phyloP scores from a whole-genome alignment of 2,113 vertebrate genomes.

The Chauna torquata region DNA sequence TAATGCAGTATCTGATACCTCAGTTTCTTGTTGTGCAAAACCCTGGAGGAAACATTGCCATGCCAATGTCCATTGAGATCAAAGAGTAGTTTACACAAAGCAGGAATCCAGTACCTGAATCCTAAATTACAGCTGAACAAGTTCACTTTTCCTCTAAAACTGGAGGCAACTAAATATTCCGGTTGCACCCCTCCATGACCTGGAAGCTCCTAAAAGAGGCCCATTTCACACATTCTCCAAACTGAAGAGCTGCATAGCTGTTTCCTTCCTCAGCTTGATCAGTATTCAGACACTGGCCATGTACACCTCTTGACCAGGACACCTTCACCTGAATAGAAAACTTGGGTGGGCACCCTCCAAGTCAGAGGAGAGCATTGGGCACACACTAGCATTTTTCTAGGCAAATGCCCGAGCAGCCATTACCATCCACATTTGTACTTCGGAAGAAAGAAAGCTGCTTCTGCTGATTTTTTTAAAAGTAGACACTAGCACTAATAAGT shows the following conservation, averaged over 20 bases:
- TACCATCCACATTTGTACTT: not conserved
- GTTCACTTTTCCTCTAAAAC: not conserved
- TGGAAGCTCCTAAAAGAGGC: not conserved
- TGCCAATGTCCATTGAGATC: not conserved
- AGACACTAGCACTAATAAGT: not conserved
- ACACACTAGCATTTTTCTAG: not conserved
- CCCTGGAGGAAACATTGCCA: not conserved
- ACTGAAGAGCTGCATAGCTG: not conserved
- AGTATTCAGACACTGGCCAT: not conserved
- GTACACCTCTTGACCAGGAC: not conserved
- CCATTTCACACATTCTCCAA: not conserved
- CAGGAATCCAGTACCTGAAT: not conserved
- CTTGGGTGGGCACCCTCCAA: not conserved
- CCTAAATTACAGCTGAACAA: not conserved
- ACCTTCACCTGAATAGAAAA: not conserved
- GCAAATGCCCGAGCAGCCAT: not conserved
- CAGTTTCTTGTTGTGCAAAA: not conserved
- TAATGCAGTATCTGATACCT: not conserved
- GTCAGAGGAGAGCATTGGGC: not conserved
- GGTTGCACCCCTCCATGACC: not conserved
- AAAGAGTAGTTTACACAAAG: not conserved
- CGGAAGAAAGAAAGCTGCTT: not conserved
- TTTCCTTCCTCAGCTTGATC: not conserved
- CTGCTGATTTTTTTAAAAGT: not conserved
- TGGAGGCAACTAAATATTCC: not conserved